Conservation (phyloP, 2,797 vertebrate species). For the Pangasius mekongensis region DNA sequence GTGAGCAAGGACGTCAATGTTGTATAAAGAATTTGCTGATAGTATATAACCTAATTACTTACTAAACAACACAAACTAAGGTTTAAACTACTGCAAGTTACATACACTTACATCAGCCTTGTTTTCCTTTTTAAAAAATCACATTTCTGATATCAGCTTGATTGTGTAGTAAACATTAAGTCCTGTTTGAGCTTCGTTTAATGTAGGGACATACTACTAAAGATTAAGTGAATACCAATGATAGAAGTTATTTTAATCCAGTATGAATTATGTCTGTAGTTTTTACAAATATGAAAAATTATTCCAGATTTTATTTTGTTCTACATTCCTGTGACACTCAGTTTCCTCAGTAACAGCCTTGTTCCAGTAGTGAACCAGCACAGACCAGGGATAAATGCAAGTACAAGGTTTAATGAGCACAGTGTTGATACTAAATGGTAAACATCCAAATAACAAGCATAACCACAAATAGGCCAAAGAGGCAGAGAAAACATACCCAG, state of each 20-base stretch:
- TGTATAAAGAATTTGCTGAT: background rate
- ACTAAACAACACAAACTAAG: background rate
- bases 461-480: background rate
- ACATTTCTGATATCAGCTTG: background rate
- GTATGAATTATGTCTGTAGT: background rate
- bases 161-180: background rate
- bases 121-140: background rate
- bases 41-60: background rate
- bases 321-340: background rate
- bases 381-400: background rate
- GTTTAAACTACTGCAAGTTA: background rate
- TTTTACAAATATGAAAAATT: background rate
- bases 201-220: background rate
- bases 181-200: background rate
- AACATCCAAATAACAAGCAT: background rate
- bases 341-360: background rate
- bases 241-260: background rate
- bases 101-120: background rate
- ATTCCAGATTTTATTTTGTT: background rate
- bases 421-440: background rate
- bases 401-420: background rate
- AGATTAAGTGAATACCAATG: background rate
- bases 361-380: background rate
- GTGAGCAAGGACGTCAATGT: slow-evolving; percentile 64
- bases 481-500: background rate